These are phyloP conservation scores for Drosophila antonietae DNA, from an alignment of 2,888 invertebrate genomes.

Conservation along the genomic window DNA sequence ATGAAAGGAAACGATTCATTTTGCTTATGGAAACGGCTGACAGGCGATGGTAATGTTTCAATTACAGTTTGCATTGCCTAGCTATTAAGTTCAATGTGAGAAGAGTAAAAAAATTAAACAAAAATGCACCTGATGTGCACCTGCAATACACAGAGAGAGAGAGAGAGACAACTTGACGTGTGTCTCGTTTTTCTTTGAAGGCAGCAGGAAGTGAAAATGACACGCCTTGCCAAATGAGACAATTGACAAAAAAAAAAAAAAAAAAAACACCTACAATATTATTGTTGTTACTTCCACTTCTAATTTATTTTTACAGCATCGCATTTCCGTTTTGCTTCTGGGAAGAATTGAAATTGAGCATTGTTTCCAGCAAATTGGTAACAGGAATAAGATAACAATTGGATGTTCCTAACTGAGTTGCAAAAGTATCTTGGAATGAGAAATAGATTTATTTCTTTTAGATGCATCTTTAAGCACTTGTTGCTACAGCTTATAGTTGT, in stretches of 20 bases:
- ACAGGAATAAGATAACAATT: constrained; percentile 29
- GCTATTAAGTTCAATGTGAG: constrained; percentile 34
- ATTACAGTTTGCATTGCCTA: constrained; percentile 41
- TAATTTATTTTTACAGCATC: constrained; percentile 62
- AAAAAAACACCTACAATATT: constrained; percentile 38
- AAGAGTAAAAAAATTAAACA: neutral
- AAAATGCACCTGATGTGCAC: constrained; percentile 27
- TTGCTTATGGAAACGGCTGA: constrained; percentile 59
- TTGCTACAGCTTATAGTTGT: neutral
- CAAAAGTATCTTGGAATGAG: neutral
- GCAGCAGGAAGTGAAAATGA: constrained; percentile 63
- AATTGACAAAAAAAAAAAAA: constrained; percentile 17
- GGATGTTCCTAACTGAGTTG: neutral
- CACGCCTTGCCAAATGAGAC: constrained; percentile 55
- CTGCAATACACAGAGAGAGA: constrained; percentile 3
- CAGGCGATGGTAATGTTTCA: constrained; percentile 66
- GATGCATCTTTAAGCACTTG: neutral
- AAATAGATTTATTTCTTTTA: neutral
- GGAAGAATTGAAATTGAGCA: constrained; percentile 30
- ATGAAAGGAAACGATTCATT: constrained; percentile 73
- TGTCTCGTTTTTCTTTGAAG: constrained; percentile 5
- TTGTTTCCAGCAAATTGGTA: constrained; percentile 53
- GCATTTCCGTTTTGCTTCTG: constrained; percentile 58
- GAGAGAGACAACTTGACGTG: constrained; percentile 22
- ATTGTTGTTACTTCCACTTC: constrained; percentile 39